Conservation (phyloP, 2,888 invertebrate genomes). For the Digitonthophagus gazella region DNA sequence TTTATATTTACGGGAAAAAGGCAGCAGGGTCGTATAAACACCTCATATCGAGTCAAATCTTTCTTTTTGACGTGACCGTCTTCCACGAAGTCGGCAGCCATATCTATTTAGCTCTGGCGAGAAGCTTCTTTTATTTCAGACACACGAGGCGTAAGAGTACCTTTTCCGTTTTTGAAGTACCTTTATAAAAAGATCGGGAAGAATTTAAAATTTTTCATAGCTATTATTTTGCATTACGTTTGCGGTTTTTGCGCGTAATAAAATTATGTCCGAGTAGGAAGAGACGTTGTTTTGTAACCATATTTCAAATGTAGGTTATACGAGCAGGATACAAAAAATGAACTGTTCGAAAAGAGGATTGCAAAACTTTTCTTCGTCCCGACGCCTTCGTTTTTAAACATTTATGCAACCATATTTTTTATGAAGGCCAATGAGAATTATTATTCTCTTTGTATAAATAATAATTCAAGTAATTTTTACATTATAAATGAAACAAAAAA, state of each 20-base stretch:
- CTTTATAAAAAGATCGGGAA: no score
- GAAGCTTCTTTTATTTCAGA: constrained; percentile 30
- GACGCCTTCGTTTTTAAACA: background rate
- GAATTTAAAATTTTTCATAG: no score
- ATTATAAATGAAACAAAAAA: no score
- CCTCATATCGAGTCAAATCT: constrained; percentile 34
- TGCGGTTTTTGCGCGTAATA: no score
- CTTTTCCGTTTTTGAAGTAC: no score
- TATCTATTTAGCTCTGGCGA: constrained; percentile 30
- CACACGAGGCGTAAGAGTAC: constrained; percentile 7
- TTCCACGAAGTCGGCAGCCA: constrained; percentile 36
- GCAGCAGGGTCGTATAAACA: constrained; percentile 13
- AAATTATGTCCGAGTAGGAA: no score
- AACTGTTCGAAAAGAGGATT: constrained; percentile 10
- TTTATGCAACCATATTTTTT: background rate
- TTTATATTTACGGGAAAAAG: constrained; percentile 1
- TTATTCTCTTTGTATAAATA: no score
- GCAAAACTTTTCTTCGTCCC: background rate
- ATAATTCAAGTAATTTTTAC: no score
- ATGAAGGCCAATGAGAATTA: constrained; percentile 3
- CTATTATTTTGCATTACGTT: no score
- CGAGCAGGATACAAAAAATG: constrained; percentile 38
- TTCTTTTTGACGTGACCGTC: constrained; percentile 30
- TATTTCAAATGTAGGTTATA: constrained; percentile 48
- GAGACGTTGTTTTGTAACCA: constrained; percentile 38